phyloP scores from a whole-genome alignment of 2,797 vertebrate genomes.

The Poecile montanus region DNA sequence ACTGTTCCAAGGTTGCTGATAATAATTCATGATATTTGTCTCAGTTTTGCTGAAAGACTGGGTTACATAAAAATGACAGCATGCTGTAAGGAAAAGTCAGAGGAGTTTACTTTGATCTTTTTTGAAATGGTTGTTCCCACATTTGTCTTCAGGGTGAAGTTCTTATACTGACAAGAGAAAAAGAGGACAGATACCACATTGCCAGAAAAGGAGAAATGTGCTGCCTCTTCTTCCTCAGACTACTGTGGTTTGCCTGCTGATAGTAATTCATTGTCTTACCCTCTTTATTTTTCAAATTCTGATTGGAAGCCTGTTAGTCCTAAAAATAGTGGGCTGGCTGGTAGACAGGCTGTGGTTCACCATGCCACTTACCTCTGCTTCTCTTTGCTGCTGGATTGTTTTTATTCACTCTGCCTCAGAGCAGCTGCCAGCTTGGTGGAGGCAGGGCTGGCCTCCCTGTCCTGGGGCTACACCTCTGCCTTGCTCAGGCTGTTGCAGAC shows the following conservation, averaged over 20 bases:
- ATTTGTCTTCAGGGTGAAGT: background rate
- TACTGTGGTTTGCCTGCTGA: background rate
- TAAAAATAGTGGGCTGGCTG: background rate
- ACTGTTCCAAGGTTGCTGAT: conserved; percentile 36
- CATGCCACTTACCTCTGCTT: background rate
- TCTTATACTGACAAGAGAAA: background rate
- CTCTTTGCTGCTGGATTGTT: background rate
- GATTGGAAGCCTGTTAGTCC: background rate
- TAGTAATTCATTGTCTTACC: background rate
- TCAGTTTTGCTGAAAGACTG: background rate
- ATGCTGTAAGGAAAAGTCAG: background rate
- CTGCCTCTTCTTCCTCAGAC: background rate
- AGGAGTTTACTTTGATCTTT: background rate
- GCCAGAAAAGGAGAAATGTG: background rate
- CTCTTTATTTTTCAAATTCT: background rate
- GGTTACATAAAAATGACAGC: background rate
- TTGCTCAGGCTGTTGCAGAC: rapidly evolving
- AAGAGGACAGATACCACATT: background rate
- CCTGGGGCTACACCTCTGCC: background rate
- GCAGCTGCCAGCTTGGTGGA: background rate
- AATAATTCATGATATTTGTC: conserved; percentile 15
- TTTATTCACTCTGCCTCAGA: background rate
- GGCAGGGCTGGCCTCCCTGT: background rate
- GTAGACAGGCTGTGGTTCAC: background rate
- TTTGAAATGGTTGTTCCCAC: background rate